Conservation (phyloP, 2,888 invertebrate genomes). For the Drosophila neonasuta region DNA sequence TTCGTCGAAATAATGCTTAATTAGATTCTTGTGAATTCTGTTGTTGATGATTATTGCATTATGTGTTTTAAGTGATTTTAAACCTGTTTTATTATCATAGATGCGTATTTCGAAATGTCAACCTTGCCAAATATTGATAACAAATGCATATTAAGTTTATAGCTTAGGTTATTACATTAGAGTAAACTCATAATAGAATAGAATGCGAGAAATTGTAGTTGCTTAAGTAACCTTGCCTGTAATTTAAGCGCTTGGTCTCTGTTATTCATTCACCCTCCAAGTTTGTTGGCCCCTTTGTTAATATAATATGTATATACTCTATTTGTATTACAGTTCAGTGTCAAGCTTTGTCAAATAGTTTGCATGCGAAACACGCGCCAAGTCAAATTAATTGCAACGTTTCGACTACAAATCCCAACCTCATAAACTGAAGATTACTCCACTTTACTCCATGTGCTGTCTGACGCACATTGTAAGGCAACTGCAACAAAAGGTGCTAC, state of each 20-base stretch:
- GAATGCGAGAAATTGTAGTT: conserved; percentile 33
- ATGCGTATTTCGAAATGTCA: not conserved
- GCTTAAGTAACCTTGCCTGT: conserved; percentile 7
- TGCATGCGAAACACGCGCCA: conserved; percentile 68
- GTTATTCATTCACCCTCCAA: conserved; percentile 7
- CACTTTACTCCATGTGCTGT: conserved; percentile 19
- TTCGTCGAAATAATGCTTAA: not conserved
- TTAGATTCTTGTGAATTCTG: not conserved
- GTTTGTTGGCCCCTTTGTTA: conserved; percentile 17
- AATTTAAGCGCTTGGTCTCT: conserved; percentile 17
- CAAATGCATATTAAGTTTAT: not conserved
- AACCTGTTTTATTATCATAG: not conserved
- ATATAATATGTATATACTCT: conserved; percentile 11
- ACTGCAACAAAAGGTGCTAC: conserved; percentile 41
- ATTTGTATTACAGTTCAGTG: conserved; percentile 7
- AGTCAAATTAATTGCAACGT: conserved; percentile 74
- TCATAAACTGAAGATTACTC: conserved; percentile 75
- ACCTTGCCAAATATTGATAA: not conserved
- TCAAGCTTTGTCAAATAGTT: conserved; percentile 33
- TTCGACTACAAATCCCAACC: conserved; percentile 71
- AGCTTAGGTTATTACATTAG: not conserved
- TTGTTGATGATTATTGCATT: not conserved
- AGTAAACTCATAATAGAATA: conserved; percentile 2
- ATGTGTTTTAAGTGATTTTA: not conserved
- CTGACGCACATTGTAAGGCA: conserved; percentile 21